Evolutionary conservation across 2,888 invertebrate genomes (phyloP).

Genomic region (Cheilosia grossa): DNA sequence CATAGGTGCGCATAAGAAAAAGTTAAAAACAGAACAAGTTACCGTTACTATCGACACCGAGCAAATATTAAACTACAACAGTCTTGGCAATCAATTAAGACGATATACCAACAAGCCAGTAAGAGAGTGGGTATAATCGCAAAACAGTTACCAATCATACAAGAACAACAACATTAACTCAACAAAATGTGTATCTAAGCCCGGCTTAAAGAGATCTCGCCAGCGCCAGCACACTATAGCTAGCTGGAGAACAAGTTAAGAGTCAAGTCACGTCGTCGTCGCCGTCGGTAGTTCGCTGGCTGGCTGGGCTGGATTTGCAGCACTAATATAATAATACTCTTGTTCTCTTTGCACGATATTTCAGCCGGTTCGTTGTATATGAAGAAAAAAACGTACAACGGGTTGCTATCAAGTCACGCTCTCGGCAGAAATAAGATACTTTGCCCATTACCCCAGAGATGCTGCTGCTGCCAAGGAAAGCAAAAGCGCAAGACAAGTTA

Average conservation of each 20-base stretch:
- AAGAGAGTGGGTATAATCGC: slow-evolving; percentile 22
- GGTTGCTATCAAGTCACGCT: slow-evolving; percentile 58
- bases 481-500: slow-evolving; percentile 75
- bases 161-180: slow-evolving; percentile 18
- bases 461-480: slow-evolving; percentile 69
- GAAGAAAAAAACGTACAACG: slow-evolving; percentile 6
- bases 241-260: slow-evolving; percentile 64
- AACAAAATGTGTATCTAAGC: slow-evolving; percentile 45
- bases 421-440: slow-evolving; percentile 73
- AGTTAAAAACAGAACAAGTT: slow-evolving; percentile 28
- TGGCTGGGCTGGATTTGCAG: slow-evolving; percentile 46
- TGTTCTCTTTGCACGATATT: slow-evolving; percentile 57
- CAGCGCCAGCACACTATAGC: slow-evolving; percentile 18
- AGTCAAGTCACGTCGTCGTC: slow-evolving; percentile 24
- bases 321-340: slow-evolving; percentile 48
- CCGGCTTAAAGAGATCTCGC: slow-evolving; percentile 51
- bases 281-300: too few species aligned
- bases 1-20: background rate
- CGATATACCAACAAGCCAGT: background rate
- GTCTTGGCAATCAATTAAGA: slow-evolving; percentile 44
- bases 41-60: background rate
- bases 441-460: slow-evolving; percentile 62
- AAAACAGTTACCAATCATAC: slow-evolving; percentile 45
- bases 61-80: slow-evolving; percentile 16
- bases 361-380: slow-evolving; percentile 31